Evolutionary conservation across 1,140 invertebrate species (phyloP), one percentile per base, ranked within the genome.

Genomic region (Drosophila santomea): DNA sequence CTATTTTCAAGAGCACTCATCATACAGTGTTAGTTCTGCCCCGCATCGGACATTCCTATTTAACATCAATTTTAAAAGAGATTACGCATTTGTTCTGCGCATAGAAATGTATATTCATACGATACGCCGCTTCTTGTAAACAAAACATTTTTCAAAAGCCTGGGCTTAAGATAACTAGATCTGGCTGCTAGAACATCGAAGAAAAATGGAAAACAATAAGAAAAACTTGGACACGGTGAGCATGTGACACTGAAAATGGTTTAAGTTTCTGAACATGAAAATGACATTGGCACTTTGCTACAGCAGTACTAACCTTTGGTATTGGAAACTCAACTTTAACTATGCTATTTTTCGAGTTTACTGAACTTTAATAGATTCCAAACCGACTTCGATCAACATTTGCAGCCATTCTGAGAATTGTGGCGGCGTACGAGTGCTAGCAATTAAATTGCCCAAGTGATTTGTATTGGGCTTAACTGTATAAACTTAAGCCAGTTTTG

Each of bases 1-100:
- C 68, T 78, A 55, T 66, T 80, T 85, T 85, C 83, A 85, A 88
- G 82, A 85, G 64, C 82, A 78, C 50, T 47, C 20, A 14, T 47
- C 6, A 23, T 47, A 23, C 11, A 14, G 5, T 47, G 11, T 47
- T 47, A 12, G 11, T 47, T 23, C 14, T 8, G 11, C 44, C 11
- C 7, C 36, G 14, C 4, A 28, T 14, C 20, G 23, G 5, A 5
- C 5, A 25, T 28, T 14, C 47, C 28, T 48, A 28, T 48, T 28
- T n/a, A 48, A 28, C 25, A 48, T 48, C 23, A 48, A 28, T 48
- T 48, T 28, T n/a, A 14, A 47, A 3, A 5, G 12, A 2, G 20
- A 28, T 48, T 28, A 48, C 23, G 45, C n/a, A 8, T 7, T 47
- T 25, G 17, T 23, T 20, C 12, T 12, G 1, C 14, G 3, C 14